Base-by-base conservation (phyloP, 2,113 vertebrate species). In the Hippocampus mohnikei region DNA sequence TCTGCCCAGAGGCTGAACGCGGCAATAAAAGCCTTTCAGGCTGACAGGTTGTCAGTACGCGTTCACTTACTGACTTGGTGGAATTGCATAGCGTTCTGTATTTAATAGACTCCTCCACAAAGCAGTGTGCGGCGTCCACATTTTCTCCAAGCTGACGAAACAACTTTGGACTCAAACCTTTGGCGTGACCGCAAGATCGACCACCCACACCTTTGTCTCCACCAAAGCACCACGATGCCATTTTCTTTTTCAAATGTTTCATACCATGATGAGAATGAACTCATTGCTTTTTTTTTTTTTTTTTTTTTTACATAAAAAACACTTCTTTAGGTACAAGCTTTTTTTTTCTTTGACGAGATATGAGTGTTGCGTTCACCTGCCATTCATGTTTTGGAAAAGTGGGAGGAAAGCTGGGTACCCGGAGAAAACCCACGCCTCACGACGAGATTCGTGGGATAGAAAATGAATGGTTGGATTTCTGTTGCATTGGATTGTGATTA, bases 21-120 rank as follows among this genome's bases (percentile, higher is more conserved):
- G 81, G 84, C 81, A 87, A 88, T 90, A 86, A 87, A 90, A 88
- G 87, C 77, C 81, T 90, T 85, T 89, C 82, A 86, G 83, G 81
- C 76, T 61, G 81, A 85, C 85, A 88, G 81, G 84, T 87, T 91
- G 89, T 88, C 87, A 87, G 82, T 63, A 70, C 81, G 64, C 16
- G 70, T 82, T 88, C 82, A 76, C 74, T 78, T 74, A 85, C 79
- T 85, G 88, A 87, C 46, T 50, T 81, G 83, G 67, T 77, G 83
- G 69, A 81, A 80, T 82, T 82, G 80, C 71, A 67, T 75, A 69
- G 76, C 58, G 4, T 78, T 77, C 76, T 69, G 73, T 76, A 75
- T 80, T 78, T 74, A 59, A 79, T 72, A 84, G 71, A 74, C 65
- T 59, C 74, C 55, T 50, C 64, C 67, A 84, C 73, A 82, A 52